Evolutionary conservation across 2,888 invertebrate genomes (phyloP).

Genomic region (Macropis europaea): DNA sequence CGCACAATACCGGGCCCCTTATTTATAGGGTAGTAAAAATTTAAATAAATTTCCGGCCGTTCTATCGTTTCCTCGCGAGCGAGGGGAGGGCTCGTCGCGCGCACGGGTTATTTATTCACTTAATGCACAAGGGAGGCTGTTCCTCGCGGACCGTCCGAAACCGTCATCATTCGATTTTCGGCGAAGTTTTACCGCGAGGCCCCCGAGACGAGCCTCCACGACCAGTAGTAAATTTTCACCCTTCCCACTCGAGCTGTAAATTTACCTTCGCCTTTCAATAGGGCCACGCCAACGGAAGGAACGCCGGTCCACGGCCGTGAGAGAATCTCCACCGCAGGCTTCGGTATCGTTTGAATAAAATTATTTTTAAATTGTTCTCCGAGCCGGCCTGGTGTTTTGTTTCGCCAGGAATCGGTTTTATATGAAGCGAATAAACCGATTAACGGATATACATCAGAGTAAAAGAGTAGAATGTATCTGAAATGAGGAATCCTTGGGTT

Average conservation of each 20-base stretch:
- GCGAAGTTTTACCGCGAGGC: slow-evolving; percentile 55
- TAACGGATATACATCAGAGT: too few relatives aligned
- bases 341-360: too few relatives aligned
- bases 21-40: slow-evolving; percentile 72
- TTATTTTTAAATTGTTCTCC: too few relatives aligned
- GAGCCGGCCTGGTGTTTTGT: too few relatives aligned
- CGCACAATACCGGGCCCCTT: slow-evolving; percentile 58
- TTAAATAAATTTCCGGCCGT: slow-evolving; percentile 67
- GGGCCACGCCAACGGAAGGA: slow-evolving; percentile 50
- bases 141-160: slow-evolving; percentile 31
- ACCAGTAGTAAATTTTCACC: slow-evolving; percentile 74
- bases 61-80: slow-evolving; percentile 44
- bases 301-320: slow-evolving; percentile 11
- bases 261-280: slow-evolving; percentile 71
- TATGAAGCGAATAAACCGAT: too few relatives aligned
- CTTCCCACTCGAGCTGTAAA: slow-evolving; percentile 70
- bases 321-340: slow-evolving; percentile 19
- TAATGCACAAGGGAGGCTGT: slow-evolving; percentile 58
- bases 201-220: slow-evolving; percentile 49
- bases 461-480: too few relatives aligned
- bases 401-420: too few relatives aligned
- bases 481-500: too few relatives aligned
- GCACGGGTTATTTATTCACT: slow-evolving; percentile 69
- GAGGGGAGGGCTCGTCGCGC: slow-evolving; percentile 23
- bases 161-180: slow-evolving; percentile 65